These are phyloP conservation scores for Axea sp. DNA, from an alignment of 2,888 invertebrate genomes.

Conservation along the genomic window DNA sequence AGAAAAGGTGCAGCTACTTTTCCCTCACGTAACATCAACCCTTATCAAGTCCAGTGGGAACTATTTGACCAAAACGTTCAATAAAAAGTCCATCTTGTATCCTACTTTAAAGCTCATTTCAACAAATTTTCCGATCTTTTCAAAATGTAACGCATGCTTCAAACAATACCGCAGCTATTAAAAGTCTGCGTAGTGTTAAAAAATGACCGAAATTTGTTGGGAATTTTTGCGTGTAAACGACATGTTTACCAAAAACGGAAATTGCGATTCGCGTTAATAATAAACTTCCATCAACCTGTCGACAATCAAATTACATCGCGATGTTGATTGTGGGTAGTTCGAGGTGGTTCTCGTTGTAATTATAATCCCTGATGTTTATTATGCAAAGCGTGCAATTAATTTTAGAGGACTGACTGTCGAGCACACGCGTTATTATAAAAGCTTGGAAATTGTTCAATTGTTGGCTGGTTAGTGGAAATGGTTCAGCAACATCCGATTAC, in stretches of 20 bases:
- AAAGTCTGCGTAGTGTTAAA: too few species aligned
- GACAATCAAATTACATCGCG: slow-evolving; percentile 49
- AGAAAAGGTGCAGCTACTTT: slow-evolving; percentile 52
- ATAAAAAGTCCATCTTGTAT: slow-evolving; percentile 73
- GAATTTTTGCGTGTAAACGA: slow-evolving; percentile 16
- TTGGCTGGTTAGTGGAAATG: too few species aligned
- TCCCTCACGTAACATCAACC: slow-evolving; percentile 67
- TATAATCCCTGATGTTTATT: slow-evolving; percentile 42
- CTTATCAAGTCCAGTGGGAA: slow-evolving; percentile 75
- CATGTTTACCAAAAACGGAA: slow-evolving; percentile 19
- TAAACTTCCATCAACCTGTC: slow-evolving; percentile 19
- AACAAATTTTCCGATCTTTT: slow-evolving; percentile 9
- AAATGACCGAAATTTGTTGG: background rate
- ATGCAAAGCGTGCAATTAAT: slow-evolving; percentile 54
- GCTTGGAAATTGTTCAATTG: slow-evolving; percentile 30
- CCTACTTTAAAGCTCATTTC: slow-evolving; percentile 61
- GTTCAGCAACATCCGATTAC: slow-evolving; percentile 29
- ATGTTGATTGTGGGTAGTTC: slow-evolving; percentile 35
- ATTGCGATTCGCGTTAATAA: slow-evolving; percentile 41
- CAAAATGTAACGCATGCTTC: background rate
- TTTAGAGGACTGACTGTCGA: slow-evolving; percentile 4
- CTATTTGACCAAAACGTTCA: slow-evolving; percentile 75
- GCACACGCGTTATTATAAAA: slow-evolving; percentile 32
- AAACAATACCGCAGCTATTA: too few species aligned
- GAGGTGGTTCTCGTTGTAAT: slow-evolving; percentile 34